Conservation (phyloP, 2,113 vertebrate species). For the Vimba vimba region DNA sequence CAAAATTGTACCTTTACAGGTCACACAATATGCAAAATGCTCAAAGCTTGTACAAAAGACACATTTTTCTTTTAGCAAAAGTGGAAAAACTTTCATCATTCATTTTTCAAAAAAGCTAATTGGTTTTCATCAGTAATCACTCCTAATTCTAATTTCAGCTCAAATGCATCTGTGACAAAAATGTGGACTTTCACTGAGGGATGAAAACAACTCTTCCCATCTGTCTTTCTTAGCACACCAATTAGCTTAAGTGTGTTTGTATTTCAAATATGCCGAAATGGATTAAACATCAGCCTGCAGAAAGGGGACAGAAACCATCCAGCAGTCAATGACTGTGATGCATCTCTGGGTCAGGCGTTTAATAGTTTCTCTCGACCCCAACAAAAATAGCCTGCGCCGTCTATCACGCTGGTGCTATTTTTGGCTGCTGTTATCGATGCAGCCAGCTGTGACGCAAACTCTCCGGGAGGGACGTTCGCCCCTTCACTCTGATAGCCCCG, state of each 20-base stretch:
- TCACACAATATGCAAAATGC: not conserved
- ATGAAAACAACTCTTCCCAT: slow-evolving; percentile 2
- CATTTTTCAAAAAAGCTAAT: not conserved
- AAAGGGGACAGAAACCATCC: slow-evolving; percentile 23
- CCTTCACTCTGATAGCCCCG: slow-evolving; percentile 56
- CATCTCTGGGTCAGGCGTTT: slow-evolving; percentile 42
- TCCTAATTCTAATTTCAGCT: not conserved
- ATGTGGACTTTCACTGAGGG: slow-evolving; percentile 1
- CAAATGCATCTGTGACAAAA: slow-evolving; percentile 2
- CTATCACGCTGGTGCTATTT: slow-evolving; percentile 75
- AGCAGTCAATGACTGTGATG: slow-evolving; percentile 41
- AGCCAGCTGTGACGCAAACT: slow-evolving; percentile 69
- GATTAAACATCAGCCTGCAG: slow-evolving; percentile 44
- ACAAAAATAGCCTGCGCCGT: slow-evolving; percentile 72
- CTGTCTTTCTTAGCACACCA: slow-evolving; percentile 37
- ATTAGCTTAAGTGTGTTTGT: slow-evolving; percentile 50
- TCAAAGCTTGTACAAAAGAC: not conserved
- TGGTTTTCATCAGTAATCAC: not conserved
- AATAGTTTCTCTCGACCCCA: slow-evolving; percentile 47
- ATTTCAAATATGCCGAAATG: slow-evolving; percentile 43
- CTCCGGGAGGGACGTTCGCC: slow-evolving; percentile 66
- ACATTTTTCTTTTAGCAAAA: not conserved
- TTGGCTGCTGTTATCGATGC: slow-evolving; percentile 76
- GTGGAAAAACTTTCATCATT: not conserved
- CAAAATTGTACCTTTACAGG: not conserved